Base-by-base conservation (phyloP, 2,113 vertebrate species). In the Potamarius usumacintae region DNA sequence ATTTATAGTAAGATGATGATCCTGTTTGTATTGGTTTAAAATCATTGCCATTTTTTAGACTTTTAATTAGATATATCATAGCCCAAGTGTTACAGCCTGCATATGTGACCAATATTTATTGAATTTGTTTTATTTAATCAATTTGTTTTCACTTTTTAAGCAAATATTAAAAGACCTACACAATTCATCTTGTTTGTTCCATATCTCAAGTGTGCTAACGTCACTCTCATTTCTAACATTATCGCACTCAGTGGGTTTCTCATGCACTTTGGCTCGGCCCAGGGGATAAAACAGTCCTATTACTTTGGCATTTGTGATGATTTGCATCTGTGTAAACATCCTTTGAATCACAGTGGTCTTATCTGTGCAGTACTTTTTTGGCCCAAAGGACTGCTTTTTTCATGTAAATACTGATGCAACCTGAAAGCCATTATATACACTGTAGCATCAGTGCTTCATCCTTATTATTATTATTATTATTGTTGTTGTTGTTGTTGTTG, bases 311-410 rank as follows among this genome's bases (percentile, higher is more conserved):
- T 71, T 65, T 69, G 65, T 10, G 27, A 77, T 71, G 62, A 85
- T 85, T 82, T 30, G 22, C 78, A 83, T 85, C 84, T 89, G 69
- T 82, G 90, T 90, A 90, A 90, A 90, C 90, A 89, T 85, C 78
- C 42, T 82, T 65, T 84, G 58, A 25, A 63, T 48, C 83, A 34
- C 25, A 78, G 48, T 86, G 5, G 20, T 48, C 55, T 85, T 83
- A 85, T 89, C 57, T 86, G 30, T 72, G 7, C 25, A 42, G 60
- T 58, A 50, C 20, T 52, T 84, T 78, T 57, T 71, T 86, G 55
- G n/a, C 57, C 58, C n/a, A 22, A 77, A 69, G 53, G 48, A 53
- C 34, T 71, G 20, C 20, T 42, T 65, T 65, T 62, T 83, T 84
- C 5, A 62, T 42, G 30, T 4, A 42, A 42, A 60, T 25, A 82